These are phyloP conservation scores for Stenolophus ochropezus DNA, from an alignment of 2,888 invertebrate species.

Conservation along the genomic window DNA sequence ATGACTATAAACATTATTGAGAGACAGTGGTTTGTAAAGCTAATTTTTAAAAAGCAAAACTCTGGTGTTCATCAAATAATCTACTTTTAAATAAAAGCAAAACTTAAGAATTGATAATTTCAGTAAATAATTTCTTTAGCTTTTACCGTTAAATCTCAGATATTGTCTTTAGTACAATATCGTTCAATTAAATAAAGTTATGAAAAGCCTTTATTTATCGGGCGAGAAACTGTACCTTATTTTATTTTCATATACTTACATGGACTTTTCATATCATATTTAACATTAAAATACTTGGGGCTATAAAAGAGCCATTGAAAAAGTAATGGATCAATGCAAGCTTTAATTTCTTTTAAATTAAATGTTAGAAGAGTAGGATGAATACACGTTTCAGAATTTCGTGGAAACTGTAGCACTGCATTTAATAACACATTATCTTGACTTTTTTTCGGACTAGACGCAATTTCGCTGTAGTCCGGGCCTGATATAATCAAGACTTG, in stretches of 20 bases:
- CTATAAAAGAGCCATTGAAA: slow-evolving; percentile 80
- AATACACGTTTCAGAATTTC: slow-evolving; percentile 70
- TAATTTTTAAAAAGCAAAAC: too few species aligned
- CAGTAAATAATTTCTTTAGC: too few species aligned
- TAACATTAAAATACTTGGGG: slow-evolving; percentile 62
- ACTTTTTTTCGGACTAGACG: not conserved
- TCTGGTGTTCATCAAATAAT: too few species aligned
- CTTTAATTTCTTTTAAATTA: slow-evolving; percentile 74
- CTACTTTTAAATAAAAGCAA: too few species aligned
- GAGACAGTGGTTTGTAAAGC: too few species aligned
- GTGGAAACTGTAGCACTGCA: slow-evolving; percentile 72
- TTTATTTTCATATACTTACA: slow-evolving; percentile 4
- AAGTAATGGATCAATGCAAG: slow-evolving; percentile 80
- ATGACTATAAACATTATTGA: too few species aligned
- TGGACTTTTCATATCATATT: slow-evolving; percentile 8
- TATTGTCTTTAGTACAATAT: too few species aligned
- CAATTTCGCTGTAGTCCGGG: slow-evolving; percentile 70
- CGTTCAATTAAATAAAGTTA: too few species aligned
- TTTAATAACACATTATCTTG: not conserved
- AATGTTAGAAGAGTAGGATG: slow-evolving; percentile 75
- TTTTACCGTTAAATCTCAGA: too few species aligned
- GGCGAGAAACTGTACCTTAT: too few species aligned
- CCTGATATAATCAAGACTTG: slow-evolving; percentile 77
- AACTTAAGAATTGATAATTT: too few species aligned
- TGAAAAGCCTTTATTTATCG: too few species aligned